Evolutionary conservation across 2,113 vertebrate species (phyloP), one percentile per base, ranked within the genome.

Genomic region (Glareola pratincola): DNA sequence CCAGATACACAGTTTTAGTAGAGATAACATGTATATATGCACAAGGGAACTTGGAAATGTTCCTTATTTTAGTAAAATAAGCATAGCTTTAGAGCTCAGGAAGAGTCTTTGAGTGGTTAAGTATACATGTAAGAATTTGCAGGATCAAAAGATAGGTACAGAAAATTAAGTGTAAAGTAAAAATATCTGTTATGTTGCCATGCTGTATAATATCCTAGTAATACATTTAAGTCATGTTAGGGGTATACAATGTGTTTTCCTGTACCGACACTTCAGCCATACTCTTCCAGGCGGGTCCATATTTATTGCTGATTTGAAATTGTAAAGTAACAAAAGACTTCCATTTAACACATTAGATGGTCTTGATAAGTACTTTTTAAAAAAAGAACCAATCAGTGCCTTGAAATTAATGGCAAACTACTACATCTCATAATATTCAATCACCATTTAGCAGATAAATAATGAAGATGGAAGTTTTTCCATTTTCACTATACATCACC

Each of bases 391-490:
- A 72, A 78, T 77, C 63, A 78, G 4, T 48, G n/a, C 75, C 24
- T 73, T 85, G 43, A 85, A 93, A 86, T 87, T 39, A 91, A 84
- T 67, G 47, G 30, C 43, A 80, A 81, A 87, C 60, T 91, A 78
- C 57, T 68, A 57, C n/a, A 86, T 85, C 69, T 88, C 67, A 47
- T 90, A 85, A 80, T 63, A 92, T 67, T 93, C 72, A 84, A 86
- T 96, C 94, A 84, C 34, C 59, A 63, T 84, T 77, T 80, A 94
- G 27, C 23, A 85, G 82, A 91, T 71, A 94, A 96, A 91, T 81
- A 93, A 91, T 45, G 73, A 88, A 94, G 92, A 93, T 87, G 43
- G 91, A 92, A 72, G 17, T 89, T 95, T 91, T 51, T 84, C 37
- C 64, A 41, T 89, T 92, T 96, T 94, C 66, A 23, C 29, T 66